A percentile compares a stretch with the other conserved stretches of the same genome.
Conservation (phyloP, 2,797 vertebrate genomes). For the Artibeus lituratus region DNA sequence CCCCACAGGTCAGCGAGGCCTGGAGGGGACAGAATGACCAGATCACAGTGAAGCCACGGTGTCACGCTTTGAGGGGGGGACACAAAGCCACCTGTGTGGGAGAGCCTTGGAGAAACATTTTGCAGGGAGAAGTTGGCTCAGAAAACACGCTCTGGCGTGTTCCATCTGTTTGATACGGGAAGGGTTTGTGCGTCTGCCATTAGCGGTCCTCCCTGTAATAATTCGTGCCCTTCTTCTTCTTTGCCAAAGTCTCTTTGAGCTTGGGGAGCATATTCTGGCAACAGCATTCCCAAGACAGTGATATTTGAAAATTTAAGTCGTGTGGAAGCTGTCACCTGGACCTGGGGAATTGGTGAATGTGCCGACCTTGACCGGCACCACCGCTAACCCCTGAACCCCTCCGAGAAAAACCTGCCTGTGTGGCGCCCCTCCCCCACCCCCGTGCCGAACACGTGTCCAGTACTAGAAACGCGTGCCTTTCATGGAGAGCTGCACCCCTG, state of each 20-base stretch:
- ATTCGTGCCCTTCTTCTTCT: not conserved
- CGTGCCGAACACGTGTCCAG: not conserved
- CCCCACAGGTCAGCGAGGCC: not conserved
- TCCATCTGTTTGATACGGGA: not conserved
- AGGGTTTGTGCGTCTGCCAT: slow-evolving; percentile 12
- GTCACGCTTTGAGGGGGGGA: not conserved
- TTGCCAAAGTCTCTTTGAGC: not conserved
- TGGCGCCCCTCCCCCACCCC: not conserved
- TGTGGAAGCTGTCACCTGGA: not conserved
- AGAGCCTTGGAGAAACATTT: not conserved
- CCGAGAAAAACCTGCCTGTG: not conserved
- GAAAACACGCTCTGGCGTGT: not conserved
- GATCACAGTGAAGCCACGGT: not conserved
- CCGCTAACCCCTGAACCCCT: not conserved
- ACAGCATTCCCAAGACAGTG: not conserved
- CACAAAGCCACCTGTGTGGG: not conserved
- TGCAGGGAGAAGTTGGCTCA: not conserved
- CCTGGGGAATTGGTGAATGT: not conserved
- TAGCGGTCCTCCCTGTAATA: not conserved
- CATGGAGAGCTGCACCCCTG: not conserved
- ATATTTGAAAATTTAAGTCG: not conserved
- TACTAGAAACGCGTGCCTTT: not conserved
- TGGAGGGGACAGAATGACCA: not conserved
- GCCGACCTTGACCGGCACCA: not conserved
- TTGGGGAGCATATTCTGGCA: not conserved